These are phyloP conservation scores for Nomia melanderi DNA, from an alignment of 1,140 invertebrate species.

Conservation along the genomic window DNA sequence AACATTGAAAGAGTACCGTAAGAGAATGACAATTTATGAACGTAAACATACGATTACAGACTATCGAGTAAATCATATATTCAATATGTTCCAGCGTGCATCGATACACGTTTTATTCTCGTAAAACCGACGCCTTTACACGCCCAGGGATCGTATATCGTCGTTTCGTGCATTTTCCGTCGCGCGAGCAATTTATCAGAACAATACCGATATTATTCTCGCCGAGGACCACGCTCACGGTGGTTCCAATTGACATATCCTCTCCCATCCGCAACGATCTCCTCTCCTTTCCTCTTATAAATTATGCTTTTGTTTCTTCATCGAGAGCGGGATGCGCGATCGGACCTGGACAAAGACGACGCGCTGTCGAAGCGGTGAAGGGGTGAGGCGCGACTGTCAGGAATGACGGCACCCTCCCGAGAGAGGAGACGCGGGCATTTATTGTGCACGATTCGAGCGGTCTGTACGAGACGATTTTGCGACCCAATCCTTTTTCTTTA, in stretches of 20 bases:
- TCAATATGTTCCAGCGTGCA: background rate
- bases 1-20: too few species aligned
- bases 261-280: constrained; percentile 2
- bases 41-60: too few species aligned
- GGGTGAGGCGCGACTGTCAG: constrained; percentile 49
- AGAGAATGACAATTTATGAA: too few species aligned
- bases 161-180: background rate
- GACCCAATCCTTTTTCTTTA: constrained; percentile 28
- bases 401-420: constrained; percentile 61
- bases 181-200: constrained; percentile 30
- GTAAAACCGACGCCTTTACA: background rate
- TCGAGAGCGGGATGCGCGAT: constrained; percentile 19
- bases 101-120: background rate
- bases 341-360: constrained; percentile 32
- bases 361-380: constrained; percentile 36
- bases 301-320: constrained; percentile 61
- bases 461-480: constrained; percentile 34
- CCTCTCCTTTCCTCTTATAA: constrained; percentile 26
- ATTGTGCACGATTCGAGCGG: constrained; percentile 53
- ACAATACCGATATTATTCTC: constrained; percentile 53
- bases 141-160: background rate
- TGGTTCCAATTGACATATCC: constrained; percentile 46
- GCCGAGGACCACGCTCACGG: background rate
- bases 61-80: too few species aligned
- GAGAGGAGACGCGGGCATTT: constrained; percentile 60